Evolutionary conservation across 2,113 vertebrate genomes (phyloP).

Genomic region (Dipodomys merriami): DNA sequence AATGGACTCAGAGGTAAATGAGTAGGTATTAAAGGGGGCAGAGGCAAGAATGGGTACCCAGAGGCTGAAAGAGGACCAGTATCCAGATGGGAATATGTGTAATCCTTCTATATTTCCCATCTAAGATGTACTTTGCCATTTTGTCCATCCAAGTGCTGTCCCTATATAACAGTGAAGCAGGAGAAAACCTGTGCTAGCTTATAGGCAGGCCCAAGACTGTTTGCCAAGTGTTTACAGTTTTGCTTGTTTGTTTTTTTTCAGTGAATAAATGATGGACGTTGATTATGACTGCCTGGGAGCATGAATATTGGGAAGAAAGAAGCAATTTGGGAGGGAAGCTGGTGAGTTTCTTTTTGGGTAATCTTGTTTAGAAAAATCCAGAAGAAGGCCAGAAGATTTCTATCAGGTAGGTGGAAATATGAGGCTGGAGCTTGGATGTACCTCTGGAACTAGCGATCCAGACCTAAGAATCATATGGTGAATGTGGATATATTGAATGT

Average conservation of each 20-base stretch:
- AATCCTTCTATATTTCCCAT: background rate
- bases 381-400: background rate
- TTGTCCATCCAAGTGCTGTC: background rate
- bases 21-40: background rate
- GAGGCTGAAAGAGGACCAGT: too few relatives aligned
- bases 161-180: background rate
- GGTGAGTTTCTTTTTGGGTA: background rate
- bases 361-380: background rate
- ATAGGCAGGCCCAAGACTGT: too few relatives aligned
- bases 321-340: background rate
- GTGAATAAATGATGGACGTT: background rate
- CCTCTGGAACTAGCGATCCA: background rate
- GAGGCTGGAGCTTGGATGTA: background rate
- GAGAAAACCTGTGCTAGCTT: background rate
- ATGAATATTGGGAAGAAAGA: background rate
- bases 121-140: background rate
- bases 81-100: too few relatives aligned
- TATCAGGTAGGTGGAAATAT: background rate
- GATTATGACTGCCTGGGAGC: background rate
- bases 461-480: background rate
- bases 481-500: background rate
- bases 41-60: background rate
- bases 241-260: background rate
- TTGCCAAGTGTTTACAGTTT: background rate
- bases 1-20: background rate